These are phyloP conservation scores for cattle (Bos taurus) DNA, from an alignment of 2,113 vertebrate genomes.

Conservation along the genomic window ARS-UCD2.0 NC_037337.1:89544001-89544500, in stretches of 20 bases:
- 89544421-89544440: not conserved
- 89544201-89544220: not conserved
- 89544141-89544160: not conserved
- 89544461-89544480: not conserved
- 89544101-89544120: not conserved
- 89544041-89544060: not conserved
- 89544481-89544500: not conserved
- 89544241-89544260: not conserved
- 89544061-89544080: not conserved
- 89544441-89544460: not conserved
- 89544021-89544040: not conserved
- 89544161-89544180: not conserved
- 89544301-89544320: not conserved
- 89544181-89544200: not conserved
- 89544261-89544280: not conserved
- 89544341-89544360: not conserved
- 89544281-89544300: not conserved
- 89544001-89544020: not conserved
- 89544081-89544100: not conserved
- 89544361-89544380: not conserved
- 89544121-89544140: not conserved
- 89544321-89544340: not conserved
- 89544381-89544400: not conserved
- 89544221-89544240: not conserved
- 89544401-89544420: not conserved